Evolutionary conservation across 1,140 invertebrate species (phyloP), one percentile per base, ranked within the genome.

Genomic region (Vanessa atalanta): DNA sequence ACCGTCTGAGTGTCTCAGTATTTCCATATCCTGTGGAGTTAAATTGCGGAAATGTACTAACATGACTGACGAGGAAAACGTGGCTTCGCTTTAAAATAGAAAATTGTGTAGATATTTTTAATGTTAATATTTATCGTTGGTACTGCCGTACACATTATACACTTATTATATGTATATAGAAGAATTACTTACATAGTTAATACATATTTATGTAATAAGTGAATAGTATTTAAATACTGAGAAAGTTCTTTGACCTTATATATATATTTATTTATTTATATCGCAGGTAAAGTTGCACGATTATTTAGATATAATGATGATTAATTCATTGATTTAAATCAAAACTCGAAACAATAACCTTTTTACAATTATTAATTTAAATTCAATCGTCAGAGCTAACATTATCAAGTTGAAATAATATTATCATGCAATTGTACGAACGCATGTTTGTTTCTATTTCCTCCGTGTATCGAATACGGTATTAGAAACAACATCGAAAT

Each of bases 11-110:
- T 48, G 53, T 67, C 47, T 47, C 57, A 57, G 26, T 57, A 47
- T 47, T 60, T 60, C 23, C 43, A 75, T 48, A 70, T 77, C 50
- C 72, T 71, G 61, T 68, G 47, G 15, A 61, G 26, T 61, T 66
- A 57, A 64, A 71, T 23, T 15, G 47, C 66, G 80, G 82, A 81
- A 83, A 83, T 79, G 80, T 79, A 66, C 72, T 47, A 57, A 73
- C 68, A 68, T 68, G 76, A 68, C 51, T 13, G 66, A 69, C 47
- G 61, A 76, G 73, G 67, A 73, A 76, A 77, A 85, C 83, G 82
- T 48, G 78, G 69, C 53, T 81, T 83, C 71, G 76, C 80, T 85
- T 79, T 85, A 73, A 79, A 77, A 63, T 23, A 57, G n/a, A 26
- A 61, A 61, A 61, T 61, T 26, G 15, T 61, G 14, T 14, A 37